phyloP scores from a whole-genome alignment of 2,113 vertebrate genomes.

The Pollimyrus isidori region DNA sequence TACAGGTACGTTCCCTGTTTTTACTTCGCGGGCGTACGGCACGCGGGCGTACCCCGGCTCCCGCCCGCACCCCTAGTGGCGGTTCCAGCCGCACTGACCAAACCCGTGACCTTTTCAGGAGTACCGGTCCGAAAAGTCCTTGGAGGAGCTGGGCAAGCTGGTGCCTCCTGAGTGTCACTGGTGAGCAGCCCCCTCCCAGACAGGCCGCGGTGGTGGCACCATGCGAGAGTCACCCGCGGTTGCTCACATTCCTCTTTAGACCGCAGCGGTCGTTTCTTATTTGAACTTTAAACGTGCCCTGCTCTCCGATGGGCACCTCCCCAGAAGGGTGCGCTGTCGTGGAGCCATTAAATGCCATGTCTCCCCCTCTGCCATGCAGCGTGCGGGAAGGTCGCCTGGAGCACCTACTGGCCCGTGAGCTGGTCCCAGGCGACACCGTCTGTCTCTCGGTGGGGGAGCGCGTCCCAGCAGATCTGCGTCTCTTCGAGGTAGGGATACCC shows the following conservation, averaged over 20 bases:
- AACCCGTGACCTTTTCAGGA: constrained; percentile 60
- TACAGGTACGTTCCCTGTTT: constrained; percentile 71
- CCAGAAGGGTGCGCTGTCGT: neutral
- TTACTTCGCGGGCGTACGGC: neutral
- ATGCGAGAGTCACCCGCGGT: neutral
- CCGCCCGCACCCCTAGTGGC: too few species aligned
- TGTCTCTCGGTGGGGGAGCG: constrained; percentile 89
- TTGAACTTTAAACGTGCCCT: constrained; percentile 5
- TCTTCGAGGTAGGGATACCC: constrained; percentile 75
- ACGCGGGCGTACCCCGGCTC: too few species aligned
- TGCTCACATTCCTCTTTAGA: neutral
- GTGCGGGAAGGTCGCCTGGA: constrained; percentile 81
- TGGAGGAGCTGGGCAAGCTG: constrained; percentile 90
- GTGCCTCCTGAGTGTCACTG: constrained; percentile 96
- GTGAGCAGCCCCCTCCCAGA: constrained; percentile 56
- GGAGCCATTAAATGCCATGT: neutral
- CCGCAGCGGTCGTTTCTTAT: neutral
- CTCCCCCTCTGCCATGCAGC: constrained; percentile 43
- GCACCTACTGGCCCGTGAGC: constrained; percentile 82
- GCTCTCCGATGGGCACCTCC: neutral
- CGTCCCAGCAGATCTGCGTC: constrained; percentile 87
- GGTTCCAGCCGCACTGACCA: neutral
- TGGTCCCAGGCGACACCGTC: constrained; percentile 94
- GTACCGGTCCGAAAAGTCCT: constrained; percentile 95
- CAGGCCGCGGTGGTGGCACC: neutral